Evolutionary conservation across 2,113 vertebrate genomes (phyloP).

Genomic region (Eublepharis macularius): DNA sequence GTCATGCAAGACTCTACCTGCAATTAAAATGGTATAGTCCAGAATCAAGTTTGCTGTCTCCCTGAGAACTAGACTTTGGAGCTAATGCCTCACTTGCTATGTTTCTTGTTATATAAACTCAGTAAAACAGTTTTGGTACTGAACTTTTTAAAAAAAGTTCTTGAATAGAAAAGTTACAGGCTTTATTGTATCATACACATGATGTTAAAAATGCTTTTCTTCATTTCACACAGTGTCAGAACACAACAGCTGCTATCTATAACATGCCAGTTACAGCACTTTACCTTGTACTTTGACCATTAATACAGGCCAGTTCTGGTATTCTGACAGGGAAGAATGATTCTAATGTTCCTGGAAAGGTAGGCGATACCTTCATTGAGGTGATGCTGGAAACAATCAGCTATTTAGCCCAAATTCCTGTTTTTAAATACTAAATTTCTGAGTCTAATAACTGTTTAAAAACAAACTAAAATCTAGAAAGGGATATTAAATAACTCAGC

Average conservation of each 20-base stretch:
- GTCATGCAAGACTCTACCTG: background rate
- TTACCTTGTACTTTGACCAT: conserved; percentile 10
- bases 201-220: background rate
- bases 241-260: background rate
- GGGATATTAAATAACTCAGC: conserved; percentile 46
- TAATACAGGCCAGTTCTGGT: conserved; percentile 38
- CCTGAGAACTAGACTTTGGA: background rate
- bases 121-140: background rate
- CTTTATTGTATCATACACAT: background rate
- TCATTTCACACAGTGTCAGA: conserved; percentile 7
- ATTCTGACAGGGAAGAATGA: conserved; percentile 20
- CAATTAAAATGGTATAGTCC: background rate
- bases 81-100: background rate
- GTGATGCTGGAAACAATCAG: conserved; percentile 3
- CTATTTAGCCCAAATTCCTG: background rate
- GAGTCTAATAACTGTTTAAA: background rate
- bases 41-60: background rate
- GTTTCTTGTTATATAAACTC: background rate
- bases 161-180: no score
- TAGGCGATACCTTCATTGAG: background rate
- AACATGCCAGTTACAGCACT: background rate
- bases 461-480: conserved; percentile 34
- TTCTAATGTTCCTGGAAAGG: conserved; percentile 26
- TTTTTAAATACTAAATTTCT: conserved; percentile 25
- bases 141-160: background rate